These are phyloP conservation scores for Sphinx pinastri DNA, from an alignment of 2,888 invertebrate species.

Conservation along the genomic window DNA sequence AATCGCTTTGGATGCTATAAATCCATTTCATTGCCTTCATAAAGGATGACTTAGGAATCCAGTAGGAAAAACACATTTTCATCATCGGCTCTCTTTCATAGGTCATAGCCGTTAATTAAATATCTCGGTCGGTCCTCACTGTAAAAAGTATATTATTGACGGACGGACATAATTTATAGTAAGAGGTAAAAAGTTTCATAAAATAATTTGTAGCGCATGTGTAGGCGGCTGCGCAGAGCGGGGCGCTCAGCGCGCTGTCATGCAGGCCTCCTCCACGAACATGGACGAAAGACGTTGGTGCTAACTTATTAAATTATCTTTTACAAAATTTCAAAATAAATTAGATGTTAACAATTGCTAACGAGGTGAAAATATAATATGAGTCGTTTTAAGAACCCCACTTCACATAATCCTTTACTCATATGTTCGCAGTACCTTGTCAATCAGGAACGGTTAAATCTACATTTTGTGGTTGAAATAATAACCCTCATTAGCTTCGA, in stretches of 20 bases:
- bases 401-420: slow-evolving; percentile 56
- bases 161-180: slow-evolving; percentile 30
- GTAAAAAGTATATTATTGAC: slow-evolving; percentile 36
- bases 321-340: slow-evolving; percentile 53
- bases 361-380: slow-evolving; percentile 67
- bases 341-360: slow-evolving; percentile 66
- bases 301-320: slow-evolving; percentile 53
- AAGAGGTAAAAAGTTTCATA: slow-evolving; percentile 35
- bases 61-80: slow-evolving; percentile 73
- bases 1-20: slow-evolving; percentile 79
- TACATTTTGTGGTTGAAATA: slow-evolving; percentile 79
- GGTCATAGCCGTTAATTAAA: slow-evolving; percentile 67
- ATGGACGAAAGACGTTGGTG: slow-evolving; percentile 35
- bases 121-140: slow-evolving; percentile 33
- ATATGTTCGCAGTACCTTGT: slow-evolving; percentile 63
- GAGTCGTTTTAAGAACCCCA: slow-evolving; percentile 55
- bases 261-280: slow-evolving; percentile 31
- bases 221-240: slow-evolving; percentile 15
- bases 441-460: slow-evolving; percentile 73
- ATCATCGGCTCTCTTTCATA: slow-evolving; percentile 63
- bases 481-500: slow-evolving; percentile 76
- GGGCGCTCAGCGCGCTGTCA: slow-evolving; percentile 17
- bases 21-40: slow-evolving; percentile 82
- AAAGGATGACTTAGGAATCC: slow-evolving; percentile 77
- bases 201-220: slow-evolving; percentile 33